Conservation (phyloP, 2,113 vertebrate genomes). For the Marmota flaviventris region DNA sequence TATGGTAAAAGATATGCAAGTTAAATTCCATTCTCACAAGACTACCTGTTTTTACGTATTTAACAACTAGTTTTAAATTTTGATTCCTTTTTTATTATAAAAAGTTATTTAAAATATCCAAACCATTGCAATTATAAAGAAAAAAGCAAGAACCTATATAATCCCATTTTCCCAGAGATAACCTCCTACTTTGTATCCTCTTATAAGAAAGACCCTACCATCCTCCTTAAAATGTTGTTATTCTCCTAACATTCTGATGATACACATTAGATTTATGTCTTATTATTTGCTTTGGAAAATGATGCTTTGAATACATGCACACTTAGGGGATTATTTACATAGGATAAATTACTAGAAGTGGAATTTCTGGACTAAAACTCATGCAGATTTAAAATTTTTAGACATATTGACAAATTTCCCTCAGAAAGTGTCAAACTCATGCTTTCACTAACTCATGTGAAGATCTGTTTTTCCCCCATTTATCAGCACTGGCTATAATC, state of each 20-base stretch:
- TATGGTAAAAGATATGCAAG: neutral
- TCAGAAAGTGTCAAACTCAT: neutral
- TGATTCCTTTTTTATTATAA: constrained; percentile 35
- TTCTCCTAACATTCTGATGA: neutral
- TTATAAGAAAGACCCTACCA: neutral
- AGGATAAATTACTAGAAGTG: neutral
- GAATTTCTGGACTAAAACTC: neutral
- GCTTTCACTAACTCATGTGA: neutral
- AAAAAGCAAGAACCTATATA: neutral
- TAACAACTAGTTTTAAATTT: neutral
- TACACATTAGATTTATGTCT: neutral
- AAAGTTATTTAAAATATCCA: neutral
- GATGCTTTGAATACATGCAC: neutral
- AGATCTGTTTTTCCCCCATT: neutral
- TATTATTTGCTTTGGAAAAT: constrained; percentile 31
- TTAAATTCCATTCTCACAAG: neutral
- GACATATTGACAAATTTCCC: neutral
- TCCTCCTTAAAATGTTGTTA: neutral
- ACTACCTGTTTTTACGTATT: neutral
- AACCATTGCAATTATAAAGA: neutral
- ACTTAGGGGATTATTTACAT: neutral
- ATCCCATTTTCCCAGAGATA: neutral
- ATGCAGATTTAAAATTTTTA: neutral
- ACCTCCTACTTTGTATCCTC: neutral
- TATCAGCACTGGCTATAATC: neutral